A percentile compares a stretch with the other conserved stretches of the same genome.
These are phyloP conservation scores for Rhagonycha fulva DNA, from an alignment of 2,888 invertebrate species.

Conservation along the genomic window DNA sequence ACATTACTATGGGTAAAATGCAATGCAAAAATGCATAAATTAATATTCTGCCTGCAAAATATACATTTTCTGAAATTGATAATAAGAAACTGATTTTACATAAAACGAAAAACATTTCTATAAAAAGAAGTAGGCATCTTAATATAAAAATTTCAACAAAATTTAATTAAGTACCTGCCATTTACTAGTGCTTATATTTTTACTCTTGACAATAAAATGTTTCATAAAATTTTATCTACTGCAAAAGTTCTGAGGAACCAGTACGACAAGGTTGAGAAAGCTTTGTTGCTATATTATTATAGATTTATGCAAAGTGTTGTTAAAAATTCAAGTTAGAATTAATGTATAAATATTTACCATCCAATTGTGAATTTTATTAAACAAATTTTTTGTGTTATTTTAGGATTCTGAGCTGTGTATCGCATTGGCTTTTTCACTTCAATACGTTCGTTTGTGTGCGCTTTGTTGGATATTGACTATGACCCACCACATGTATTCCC, in stretches of 20 bases:
- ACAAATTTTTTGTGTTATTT: conserved; percentile 5
- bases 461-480: conserved; percentile 72
- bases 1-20: too few species aligned
- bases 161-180: not conserved
- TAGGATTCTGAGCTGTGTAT: conserved; percentile 66
- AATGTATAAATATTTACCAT: not conserved
- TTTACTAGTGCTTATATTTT: not conserved
- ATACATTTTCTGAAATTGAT: too few species aligned
- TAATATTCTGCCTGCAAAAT: too few species aligned
- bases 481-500: conserved; percentile 66
- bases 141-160: not conserved
- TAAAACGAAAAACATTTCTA: too few species aligned
- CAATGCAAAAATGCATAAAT: too few species aligned
- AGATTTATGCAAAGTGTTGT: not conserved
- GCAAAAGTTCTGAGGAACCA: not conserved
- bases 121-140: too few species aligned
- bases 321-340: not conserved
- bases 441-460: conserved; percentile 67
- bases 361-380: not conserved
- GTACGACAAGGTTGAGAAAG: not conserved
- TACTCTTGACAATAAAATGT: not conserved
- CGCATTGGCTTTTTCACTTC: conserved; percentile 65
- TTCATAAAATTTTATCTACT: not conserved
- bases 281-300: not conserved
- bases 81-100: too few species aligned